Base-by-base conservation (phyloP, 2,888 invertebrate genomes). In the Cremastinae sp. region DNA sequence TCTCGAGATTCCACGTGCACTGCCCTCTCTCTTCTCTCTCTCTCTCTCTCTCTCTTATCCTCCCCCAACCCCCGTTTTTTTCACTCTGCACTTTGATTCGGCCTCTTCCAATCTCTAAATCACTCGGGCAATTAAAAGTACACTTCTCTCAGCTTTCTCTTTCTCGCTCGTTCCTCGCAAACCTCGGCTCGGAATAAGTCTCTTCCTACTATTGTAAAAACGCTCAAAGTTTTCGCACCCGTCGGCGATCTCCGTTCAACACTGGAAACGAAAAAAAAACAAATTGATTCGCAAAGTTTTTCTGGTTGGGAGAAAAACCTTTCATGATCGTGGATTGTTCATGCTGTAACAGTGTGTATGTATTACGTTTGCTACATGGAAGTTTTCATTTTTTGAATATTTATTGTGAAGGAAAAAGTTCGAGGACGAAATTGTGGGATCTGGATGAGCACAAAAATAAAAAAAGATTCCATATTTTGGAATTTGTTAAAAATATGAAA, bases 51-150 rank as follows among this genome's bases (percentile, higher is more conserved):
- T 51, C 14, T 43, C 45, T 2, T 20, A 37, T 55, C 28, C 28
- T 37, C 28, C 47, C 45, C 16, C 35, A 16, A 20, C 39, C 41
- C 59, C 56, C 56, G 37, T 49, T 69, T 43, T 55, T 74, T 55
- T 51, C 51, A 8, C 51, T 12, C 9, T 51, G 28, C 41, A 68
- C 58, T 68, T 58, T 68, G 20, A 18, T 28, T 51, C 69, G 51
- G 39, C 69, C 49, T 49, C 12, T 51, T n/a, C 37, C 62, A 59
- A 59, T 76, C 78, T 64, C 78, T 75, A 75, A 79, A 78, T 78
- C 80, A 77, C 77, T 77, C 74, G 80, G 56, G 86, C 84, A 87
- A 87, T 87, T 87, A 87, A 87, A 87, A 87, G 87, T 87, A 84
- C 74, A 82, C 82, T 80, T 80, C 59, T 72, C 68, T 62, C 64